A percentile compares a stretch with the other conserved stretches of the same genome.
These are phyloP conservation scores for Ophioderma brevispina DNA, from an alignment of 35 echinoderm and acorn worm genomes.

Conservation along the genomic window DNA sequence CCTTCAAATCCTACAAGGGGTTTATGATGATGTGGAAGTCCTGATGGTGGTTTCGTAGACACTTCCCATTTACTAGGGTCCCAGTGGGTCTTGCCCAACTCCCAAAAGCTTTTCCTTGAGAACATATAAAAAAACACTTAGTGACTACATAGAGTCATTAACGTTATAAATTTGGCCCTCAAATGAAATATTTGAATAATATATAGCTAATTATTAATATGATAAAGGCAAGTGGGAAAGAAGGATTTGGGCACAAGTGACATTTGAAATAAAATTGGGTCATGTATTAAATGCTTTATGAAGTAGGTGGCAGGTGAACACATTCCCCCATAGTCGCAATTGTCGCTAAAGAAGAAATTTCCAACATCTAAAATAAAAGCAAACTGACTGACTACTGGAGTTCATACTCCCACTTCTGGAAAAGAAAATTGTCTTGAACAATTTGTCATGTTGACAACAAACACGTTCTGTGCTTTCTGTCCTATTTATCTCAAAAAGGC, in stretches of 20 bases:
- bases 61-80: not conserved
- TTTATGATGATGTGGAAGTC: not conserved
- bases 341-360: too few relatives aligned
- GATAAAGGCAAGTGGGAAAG: not conserved
- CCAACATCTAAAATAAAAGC: too few relatives aligned
- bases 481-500: too few relatives aligned
- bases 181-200: not conserved
- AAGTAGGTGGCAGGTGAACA: not conserved
- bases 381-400: too few relatives aligned
- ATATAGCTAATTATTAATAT: not conserved
- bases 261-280: slow-evolving; percentile 7
- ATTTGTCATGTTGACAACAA: too few relatives aligned
- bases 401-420: too few relatives aligned
- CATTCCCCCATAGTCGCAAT: not conserved
- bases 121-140: not conserved
- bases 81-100: not conserved
- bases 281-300: not conserved
- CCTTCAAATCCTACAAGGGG: not conserved
- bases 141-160: not conserved
- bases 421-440: too few relatives aligned
- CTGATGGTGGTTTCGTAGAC: not conserved
- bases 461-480: too few relatives aligned
- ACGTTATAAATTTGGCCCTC: slow-evolving; percentile 3
- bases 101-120: not conserved
- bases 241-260: not conserved